These are phyloP conservation scores for Troides aeacus DNA, from an alignment of 2,888 invertebrate genomes.

Conservation along the genomic window DNA sequence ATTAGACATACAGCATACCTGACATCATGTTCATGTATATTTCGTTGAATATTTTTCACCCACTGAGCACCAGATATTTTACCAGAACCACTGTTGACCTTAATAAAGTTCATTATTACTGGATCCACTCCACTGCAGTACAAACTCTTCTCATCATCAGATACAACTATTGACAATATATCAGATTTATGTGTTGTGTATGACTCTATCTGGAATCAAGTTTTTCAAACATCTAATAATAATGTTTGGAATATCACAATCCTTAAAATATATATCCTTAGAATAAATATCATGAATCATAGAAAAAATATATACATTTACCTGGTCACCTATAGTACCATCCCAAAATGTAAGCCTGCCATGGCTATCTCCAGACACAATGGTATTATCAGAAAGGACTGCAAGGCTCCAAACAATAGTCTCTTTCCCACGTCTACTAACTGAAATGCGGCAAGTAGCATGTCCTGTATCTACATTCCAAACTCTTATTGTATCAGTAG, in stretches of 20 bases:
- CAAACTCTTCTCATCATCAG: slow-evolving; percentile 84
- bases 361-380: slow-evolving; percentile 90
- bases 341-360: slow-evolving; percentile 95
- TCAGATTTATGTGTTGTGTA: slow-evolving; percentile 90
- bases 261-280: no score
- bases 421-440: slow-evolving; percentile 82
- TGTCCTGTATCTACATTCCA: slow-evolving; percentile 93
- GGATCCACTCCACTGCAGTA: slow-evolving; percentile 93
- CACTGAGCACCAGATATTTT: slow-evolving; percentile 82
- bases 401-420: slow-evolving; percentile 94
- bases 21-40: slow-evolving; percentile 93
- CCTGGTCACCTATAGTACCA: slow-evolving; percentile 86
- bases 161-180: slow-evolving; percentile 86
- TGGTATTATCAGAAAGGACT: slow-evolving; percentile 88
- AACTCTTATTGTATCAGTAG: slow-evolving; percentile 89
- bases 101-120: slow-evolving; percentile 86
- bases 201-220: slow-evolving; percentile 81
- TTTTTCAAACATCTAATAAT: not conserved
- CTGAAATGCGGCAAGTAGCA: slow-evolving; percentile 89
- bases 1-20: slow-evolving; percentile 49
- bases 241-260: no score
- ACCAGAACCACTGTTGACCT: slow-evolving; percentile 79
- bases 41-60: slow-evolving; percentile 89
- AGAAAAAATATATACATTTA: slow-evolving; percentile 35
- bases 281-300: not conserved